Conservation (phyloP, 2,797 vertebrate genomes). For the Tenualosa ilisha region DNA sequence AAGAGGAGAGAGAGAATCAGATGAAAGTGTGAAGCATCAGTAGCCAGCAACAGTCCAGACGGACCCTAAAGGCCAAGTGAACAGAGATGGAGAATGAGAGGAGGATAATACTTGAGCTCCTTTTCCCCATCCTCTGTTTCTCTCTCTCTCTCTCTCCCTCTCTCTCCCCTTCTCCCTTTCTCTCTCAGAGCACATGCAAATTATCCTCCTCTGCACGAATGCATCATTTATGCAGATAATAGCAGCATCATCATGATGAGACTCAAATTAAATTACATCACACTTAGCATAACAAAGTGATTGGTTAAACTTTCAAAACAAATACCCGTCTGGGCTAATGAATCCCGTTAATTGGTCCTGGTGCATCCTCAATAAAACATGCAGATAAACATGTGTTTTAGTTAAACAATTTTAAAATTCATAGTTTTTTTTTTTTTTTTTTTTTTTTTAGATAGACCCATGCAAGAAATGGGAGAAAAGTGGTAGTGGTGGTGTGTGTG, state of each 20-base stretch:
- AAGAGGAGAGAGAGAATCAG: slow-evolving; percentile 64
- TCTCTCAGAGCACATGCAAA: slow-evolving; percentile 99
- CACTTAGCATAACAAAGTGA: slow-evolving; percentile 99
- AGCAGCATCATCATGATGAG: slow-evolving; percentile 99
- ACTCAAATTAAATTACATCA: slow-evolving; percentile 99
- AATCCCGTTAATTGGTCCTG: slow-evolving; percentile 96
- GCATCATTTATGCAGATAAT: slow-evolving; percentile 99
- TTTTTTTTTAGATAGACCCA: background rate
- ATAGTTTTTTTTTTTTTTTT: slow-evolving; percentile 58
- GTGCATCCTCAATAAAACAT: slow-evolving; percentile 97
- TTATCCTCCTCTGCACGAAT: slow-evolving; percentile 98
- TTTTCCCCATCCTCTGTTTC: background rate
- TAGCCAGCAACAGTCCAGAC: slow-evolving; percentile 87
- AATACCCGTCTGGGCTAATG: slow-evolving; percentile 98
- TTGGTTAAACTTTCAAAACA: slow-evolving; percentile 99
- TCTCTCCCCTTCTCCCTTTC: slow-evolving; percentile 66
- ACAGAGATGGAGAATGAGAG: slow-evolving; percentile 98
- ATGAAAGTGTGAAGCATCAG: slow-evolving; percentile 97
- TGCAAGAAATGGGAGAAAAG: slow-evolving; percentile 69
- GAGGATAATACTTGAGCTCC: slow-evolving; percentile 90
- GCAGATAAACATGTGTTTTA: slow-evolving; percentile 95
- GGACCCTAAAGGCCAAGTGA: slow-evolving; percentile 93
- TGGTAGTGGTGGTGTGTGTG: slow-evolving; percentile 57
- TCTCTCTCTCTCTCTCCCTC: slow-evolving; percentile 49
- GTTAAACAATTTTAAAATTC: slow-evolving; percentile 82